Evolutionary conservation across 2,797 vertebrate genomes (phyloP), one percentile per base, ranked within the genome.

Genomic region (Etheostoma nigrum): DNA sequence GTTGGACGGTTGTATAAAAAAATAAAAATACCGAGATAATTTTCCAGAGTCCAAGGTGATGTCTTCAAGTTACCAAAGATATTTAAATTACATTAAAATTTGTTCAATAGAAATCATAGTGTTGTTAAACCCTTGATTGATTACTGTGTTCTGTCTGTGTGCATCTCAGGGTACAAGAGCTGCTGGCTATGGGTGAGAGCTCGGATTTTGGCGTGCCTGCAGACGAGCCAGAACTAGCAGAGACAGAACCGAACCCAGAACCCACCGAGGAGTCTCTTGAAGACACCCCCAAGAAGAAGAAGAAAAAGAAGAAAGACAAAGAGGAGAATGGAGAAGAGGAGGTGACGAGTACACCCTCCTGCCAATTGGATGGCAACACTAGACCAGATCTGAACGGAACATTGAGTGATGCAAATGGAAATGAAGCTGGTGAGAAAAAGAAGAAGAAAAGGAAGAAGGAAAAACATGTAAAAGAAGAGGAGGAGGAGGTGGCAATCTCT

Each of bases 261-360:
- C 36, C 78, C n/a, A 53, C 44, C 4, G 79, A 83, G 16, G 68
- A 78, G 19, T 11, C 51, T 13, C 40, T 76, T 1, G 83, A 78
- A 0, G 58, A 67, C 14, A 45, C 58, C 0, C 79, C 82, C 0
- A 89, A 87, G 52, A 91, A 88, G 4, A 94, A 30, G 54, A 96
- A 95, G 80, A 95, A 94, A 18, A 95, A 94, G 76, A 95, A 93
- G 55, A 96, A 93, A 65, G 92, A 92, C 15, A 81, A 65, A 61
- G 55, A 85, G n/a, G 70, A 79, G 44, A 76, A 78, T 42, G 21
- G 1, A 2, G 51, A 67, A 18, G 91, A 90, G 8, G 80, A 80
- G 21, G 16, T 74, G n/a, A 48, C 16, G 33, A 59, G 61, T 23
- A 10, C 4, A 0, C 27, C 55, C 23, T 67, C 45, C 13, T n/a